Percentiles rank a stretch among this genome's conserved stretches.
These are phyloP conservation scores for Scaptomyza graminum DNA, from an alignment of 1,140 invertebrate species.

Conservation along the genomic window DNA sequence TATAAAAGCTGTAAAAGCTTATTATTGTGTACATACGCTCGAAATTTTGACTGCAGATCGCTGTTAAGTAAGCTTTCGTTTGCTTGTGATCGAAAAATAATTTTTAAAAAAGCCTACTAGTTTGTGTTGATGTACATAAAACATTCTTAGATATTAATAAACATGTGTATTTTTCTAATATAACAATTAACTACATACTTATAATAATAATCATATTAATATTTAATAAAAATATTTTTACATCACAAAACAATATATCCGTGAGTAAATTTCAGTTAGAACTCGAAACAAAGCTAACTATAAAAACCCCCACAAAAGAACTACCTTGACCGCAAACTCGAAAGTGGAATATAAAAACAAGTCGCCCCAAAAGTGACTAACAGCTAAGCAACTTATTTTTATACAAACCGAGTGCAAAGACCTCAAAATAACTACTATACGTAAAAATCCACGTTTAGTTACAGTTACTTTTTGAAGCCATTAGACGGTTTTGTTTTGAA, in stretches of 20 bases:
- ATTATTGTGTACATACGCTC: not conserved
- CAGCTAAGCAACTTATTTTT: slow-evolving; percentile 11
- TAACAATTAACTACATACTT: no score
- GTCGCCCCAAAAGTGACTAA: slow-evolving; percentile 19
- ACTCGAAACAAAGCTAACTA: not conserved
- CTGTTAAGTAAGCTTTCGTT: slow-evolving; percentile 3
- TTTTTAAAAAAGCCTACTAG: not conserved
- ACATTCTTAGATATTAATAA: not conserved
- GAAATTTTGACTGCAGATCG: slow-evolving; percentile 8
- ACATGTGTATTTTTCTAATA: not conserved
- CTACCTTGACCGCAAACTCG: slow-evolving; percentile 31
- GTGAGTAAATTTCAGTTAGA: not conserved
- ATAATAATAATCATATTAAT: no score
- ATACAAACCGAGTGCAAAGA: slow-evolving; percentile 37
- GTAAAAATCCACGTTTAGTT: not conserved
- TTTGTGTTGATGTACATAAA: no score
- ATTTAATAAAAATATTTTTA: no score
- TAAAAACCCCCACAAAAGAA: slow-evolving; percentile 18
- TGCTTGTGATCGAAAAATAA: not conserved
- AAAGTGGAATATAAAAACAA: slow-evolving; percentile 6
- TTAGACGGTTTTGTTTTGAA: slow-evolving; percentile 27
- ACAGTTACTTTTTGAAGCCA: slow-evolving; percentile 2
- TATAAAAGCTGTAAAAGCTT: not conserved
- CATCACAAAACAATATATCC: no score
- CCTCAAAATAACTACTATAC: slow-evolving; percentile 8